Evolutionary conservation across 2,888 invertebrate species (phyloP).

Genomic region (Dryadula phaetusa): DNA sequence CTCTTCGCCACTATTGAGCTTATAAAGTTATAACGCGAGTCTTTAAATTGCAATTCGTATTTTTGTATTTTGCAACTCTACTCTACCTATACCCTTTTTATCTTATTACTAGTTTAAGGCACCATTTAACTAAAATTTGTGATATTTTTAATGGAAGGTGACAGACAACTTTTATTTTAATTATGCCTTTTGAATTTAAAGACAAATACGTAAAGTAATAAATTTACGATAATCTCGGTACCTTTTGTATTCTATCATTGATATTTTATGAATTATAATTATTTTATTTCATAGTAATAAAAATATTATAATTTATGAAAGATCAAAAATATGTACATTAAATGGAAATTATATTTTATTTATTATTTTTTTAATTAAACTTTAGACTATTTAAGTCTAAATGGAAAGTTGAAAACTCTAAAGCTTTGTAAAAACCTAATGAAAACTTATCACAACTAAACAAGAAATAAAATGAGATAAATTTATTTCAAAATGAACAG

Average conservation of each 20-base stretch:
- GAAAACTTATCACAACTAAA: neutral
- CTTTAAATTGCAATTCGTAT: slow-evolving; percentile 38
- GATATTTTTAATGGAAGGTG: neutral
- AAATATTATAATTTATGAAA: neutral
- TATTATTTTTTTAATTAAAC: too few relatives aligned
- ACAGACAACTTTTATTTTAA: neutral
- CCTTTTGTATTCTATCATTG: too few relatives aligned
- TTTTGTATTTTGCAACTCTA: slow-evolving; percentile 36
- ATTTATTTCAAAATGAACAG: neutral
- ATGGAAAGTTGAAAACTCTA: neutral
- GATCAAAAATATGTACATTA: too few relatives aligned
- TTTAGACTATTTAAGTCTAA: too few relatives aligned
- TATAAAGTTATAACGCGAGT: slow-evolving; percentile 41
- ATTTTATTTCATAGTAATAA: neutral
- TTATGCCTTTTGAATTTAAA: too few relatives aligned
- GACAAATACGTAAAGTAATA: too few relatives aligned
- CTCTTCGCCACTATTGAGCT: slow-evolving; percentile 47
- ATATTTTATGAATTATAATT: too few relatives aligned
- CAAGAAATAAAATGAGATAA: neutral
- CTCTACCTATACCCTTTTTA: slow-evolving; percentile 23
- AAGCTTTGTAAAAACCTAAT: neutral
- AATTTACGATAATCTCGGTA: too few relatives aligned
- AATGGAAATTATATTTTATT: too few relatives aligned
- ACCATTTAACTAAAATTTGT: neutral
- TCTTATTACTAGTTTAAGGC: slow-evolving; percentile 15